A percentile compares a stretch with the other conserved stretches of the same genome.
These are phyloP conservation scores for Garrulus glandarius DNA, from an alignment of 2,797 vertebrate genomes.

Conservation along the genomic window DNA sequence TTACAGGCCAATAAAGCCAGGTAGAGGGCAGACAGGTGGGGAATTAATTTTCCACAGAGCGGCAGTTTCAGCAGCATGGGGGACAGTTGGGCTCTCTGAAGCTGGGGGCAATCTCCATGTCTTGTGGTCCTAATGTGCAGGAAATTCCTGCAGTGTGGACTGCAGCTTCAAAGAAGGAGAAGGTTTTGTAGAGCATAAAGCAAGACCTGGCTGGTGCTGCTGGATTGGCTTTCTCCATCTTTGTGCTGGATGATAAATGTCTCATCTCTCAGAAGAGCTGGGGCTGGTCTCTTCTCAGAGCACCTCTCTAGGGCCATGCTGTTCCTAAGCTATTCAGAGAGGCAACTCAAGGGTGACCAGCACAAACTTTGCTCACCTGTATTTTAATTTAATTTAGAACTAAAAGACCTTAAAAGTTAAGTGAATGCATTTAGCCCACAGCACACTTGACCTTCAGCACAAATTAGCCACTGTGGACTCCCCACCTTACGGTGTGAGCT, in stretches of 20 bases:
- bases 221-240: background rate
- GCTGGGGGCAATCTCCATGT: background rate
- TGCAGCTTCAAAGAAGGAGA: background rate
- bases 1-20: background rate
- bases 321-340: background rate
- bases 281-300: background rate
- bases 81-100: fast-evolving
- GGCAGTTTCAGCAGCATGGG: background rate
- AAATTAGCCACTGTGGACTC: background rate
- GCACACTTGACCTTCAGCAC: background rate
- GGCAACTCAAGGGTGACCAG: background rate
- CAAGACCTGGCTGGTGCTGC: background rate
- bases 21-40: background rate
- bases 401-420: background rate
- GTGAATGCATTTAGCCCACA: background rate
- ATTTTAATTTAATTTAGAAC: background rate
- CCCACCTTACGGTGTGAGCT: background rate
- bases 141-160: background rate
- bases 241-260: background rate
- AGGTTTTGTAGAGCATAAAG: background rate
- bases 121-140: background rate
- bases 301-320: background rate
- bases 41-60: background rate
- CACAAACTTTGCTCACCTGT: background rate
- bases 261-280: background rate